These are phyloP conservation scores for Hemicrepidius hirtus DNA, from an alignment of 2,888 invertebrate species.

Conservation along the genomic window DNA sequence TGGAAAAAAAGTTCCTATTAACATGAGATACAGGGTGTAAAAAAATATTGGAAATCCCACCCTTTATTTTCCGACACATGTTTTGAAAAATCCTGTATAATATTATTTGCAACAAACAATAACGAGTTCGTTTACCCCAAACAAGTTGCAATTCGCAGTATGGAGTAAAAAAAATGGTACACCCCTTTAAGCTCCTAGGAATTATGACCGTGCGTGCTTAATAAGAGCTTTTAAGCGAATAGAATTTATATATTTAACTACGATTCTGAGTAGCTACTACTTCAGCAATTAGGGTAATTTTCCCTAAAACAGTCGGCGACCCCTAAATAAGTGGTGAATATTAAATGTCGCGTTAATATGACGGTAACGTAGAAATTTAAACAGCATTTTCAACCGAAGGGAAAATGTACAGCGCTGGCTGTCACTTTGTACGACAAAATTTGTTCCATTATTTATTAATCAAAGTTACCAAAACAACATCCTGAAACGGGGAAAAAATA, in stretches of 20 bases:
- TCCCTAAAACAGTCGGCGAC: constrained; percentile 25
- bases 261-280: constrained; percentile 37
- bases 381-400: constrained; percentile 7
- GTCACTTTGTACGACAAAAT: constrained; percentile 10
- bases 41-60: no score
- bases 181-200: constrained; percentile 10
- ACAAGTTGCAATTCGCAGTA: neutral
- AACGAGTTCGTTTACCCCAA: constrained; percentile 8
- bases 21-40: no score
- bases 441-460: constrained; percentile 8
- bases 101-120: constrained; percentile 22
- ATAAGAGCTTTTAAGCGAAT: constrained; percentile 41
- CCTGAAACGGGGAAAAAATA: constrained; percentile 2
- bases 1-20: no score
- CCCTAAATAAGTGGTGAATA: constrained; percentile 43
- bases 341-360: constrained; percentile 34
- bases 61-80: no score
- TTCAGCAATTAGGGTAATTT: constrained; percentile 30
- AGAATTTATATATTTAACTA: constrained; percentile 36
- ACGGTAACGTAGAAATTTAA: constrained; percentile 28
- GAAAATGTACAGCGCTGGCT: constrained; percentile 5
- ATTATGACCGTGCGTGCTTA: constrained; percentile 40
- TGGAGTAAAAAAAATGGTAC: constrained; percentile 19
- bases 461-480: constrained; percentile 10
- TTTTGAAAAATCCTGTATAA: no score